A percentile compares a stretch with the other conserved stretches of the same genome.
Conservation (phyloP, 2,888 invertebrate species). For the Agrochola lychnidis region DNA sequence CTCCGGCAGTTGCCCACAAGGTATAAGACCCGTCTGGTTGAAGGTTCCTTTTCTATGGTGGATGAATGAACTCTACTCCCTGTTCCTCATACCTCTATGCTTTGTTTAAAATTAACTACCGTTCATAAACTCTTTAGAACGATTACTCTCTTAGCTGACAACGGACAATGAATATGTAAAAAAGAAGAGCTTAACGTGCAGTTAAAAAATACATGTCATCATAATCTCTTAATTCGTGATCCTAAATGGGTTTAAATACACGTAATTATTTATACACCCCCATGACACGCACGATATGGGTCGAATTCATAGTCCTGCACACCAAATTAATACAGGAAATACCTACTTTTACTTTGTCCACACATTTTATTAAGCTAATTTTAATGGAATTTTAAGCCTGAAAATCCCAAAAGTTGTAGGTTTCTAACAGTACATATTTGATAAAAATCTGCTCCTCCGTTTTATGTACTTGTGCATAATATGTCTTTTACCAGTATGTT, state of each 20-base stretch:
- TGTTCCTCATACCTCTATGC: too few species aligned
- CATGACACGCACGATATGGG: constrained; percentile 10
- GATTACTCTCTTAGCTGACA: too few species aligned
- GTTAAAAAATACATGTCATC: not conserved
- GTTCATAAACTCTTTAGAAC: not conserved
- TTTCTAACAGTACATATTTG: not conserved
- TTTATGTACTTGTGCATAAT: too few species aligned
- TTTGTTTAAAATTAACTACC: not conserved
- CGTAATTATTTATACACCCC: constrained; percentile 17
- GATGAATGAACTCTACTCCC: too few species aligned
- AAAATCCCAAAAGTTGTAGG: constrained; percentile 1
- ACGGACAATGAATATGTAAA: too few species aligned
- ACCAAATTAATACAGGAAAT: constrained; percentile 15
- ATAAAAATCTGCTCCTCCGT: too few species aligned
- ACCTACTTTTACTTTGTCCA: not conserved
- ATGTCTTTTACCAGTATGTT: too few species aligned
- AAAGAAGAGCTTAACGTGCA: not conserved
- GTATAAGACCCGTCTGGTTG: too few species aligned
- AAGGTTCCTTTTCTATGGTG: too few species aligned
- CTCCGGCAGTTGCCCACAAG: too few species aligned
- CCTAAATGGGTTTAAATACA: constrained; percentile 25
- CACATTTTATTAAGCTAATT: constrained; percentile 11
- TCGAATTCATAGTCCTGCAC: not conserved
- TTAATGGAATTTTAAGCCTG: constrained; percentile 27
- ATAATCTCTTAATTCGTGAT: constrained; percentile 17